Base-by-base conservation (phyloP, 2,888 invertebrate genomes). In the Volucella bombylans region DNA sequence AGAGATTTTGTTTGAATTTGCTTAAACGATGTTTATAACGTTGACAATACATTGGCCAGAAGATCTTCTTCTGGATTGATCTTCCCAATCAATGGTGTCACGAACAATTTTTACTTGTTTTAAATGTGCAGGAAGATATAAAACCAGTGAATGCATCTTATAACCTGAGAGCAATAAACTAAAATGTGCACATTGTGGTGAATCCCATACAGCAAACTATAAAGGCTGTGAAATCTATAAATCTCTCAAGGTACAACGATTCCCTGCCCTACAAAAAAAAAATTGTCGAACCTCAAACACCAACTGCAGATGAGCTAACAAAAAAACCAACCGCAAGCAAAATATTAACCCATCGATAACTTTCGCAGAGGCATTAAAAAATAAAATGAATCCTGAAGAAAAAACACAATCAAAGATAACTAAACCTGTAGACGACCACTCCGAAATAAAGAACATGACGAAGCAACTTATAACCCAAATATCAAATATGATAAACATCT, bases 201-300 rank as follows among this genome's bases (percentile, higher is more conserved):
- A 73, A 54, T 38, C 47, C 10, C 62, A 72, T 41, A 61, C 72
- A 14, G 62, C 61, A 50, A 72, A 72, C 47, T 49, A 72, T 31
- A 59, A 71, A 47, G 68, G 43, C 12, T 68, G 68, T 39, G 43
- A 50, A 38, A 18, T 68, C 11, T 45, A 68, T 12, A 68, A 59
- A 71, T 11, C 45, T 12, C 55, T 59, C 8, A 43, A 59, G 59
- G 11, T 57, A n/a, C 23, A 59, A 71, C 41, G 57, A 43, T 59
- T 11, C 45, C 12, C 38, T 38, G 10, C 45, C 15, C 41, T 45
- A 11, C 50, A 18, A 50, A 65, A 49, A 65, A 49, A 65, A 45
- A 11, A 12, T 12, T 18, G 18, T 54, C 12, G 14, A 54, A 18
- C 52, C 18, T 15, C 12, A 9, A 4, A 54, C 12, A 18, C 6